A percentile compares a stretch with the other conserved stretches of the same genome.
Conservation (phyloP, 2,113 vertebrate genomes). For the Willisornis vidua region DNA sequence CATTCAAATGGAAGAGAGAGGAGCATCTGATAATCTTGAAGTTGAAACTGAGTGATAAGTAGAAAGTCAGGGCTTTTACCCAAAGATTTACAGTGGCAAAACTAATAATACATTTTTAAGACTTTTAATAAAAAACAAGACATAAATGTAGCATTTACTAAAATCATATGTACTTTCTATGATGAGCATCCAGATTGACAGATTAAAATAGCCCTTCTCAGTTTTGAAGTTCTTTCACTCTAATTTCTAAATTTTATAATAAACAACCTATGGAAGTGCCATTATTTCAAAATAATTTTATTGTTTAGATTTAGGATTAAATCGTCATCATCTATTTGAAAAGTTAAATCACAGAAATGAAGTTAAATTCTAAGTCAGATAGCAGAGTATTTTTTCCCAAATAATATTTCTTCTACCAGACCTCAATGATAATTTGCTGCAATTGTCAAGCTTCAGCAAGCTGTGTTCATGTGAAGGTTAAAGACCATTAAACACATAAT, state of each 20-base stretch:
- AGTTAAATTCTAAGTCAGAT: not conserved
- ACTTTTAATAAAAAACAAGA: not conserved
- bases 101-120: not conserved
- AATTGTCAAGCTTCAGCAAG: conserved; percentile 24
- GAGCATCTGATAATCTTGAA: not conserved
- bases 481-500: conserved; percentile 64
- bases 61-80: not conserved
- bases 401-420: not conserved
- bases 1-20: not conserved
- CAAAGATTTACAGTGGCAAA: not conserved
- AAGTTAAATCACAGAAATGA: not conserved
- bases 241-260: not conserved
- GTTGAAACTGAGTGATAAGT: not conserved
- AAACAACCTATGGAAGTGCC: not conserved
- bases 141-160: not conserved
- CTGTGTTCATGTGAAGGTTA: conserved; percentile 46
- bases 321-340: not conserved
- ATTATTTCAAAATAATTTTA: not conserved
- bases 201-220: not conserved
- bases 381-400: not conserved
- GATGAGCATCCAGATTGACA: not conserved
- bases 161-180: not conserved
- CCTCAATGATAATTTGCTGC: conserved; percentile 36
- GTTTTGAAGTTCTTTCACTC: not conserved
- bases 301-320: not conserved